A percentile compares a stretch with the other conserved stretches of the same genome.
phyloP scores from a whole-genome alignment of 2,888 invertebrate species.

The Diaphora mendica region DNA sequence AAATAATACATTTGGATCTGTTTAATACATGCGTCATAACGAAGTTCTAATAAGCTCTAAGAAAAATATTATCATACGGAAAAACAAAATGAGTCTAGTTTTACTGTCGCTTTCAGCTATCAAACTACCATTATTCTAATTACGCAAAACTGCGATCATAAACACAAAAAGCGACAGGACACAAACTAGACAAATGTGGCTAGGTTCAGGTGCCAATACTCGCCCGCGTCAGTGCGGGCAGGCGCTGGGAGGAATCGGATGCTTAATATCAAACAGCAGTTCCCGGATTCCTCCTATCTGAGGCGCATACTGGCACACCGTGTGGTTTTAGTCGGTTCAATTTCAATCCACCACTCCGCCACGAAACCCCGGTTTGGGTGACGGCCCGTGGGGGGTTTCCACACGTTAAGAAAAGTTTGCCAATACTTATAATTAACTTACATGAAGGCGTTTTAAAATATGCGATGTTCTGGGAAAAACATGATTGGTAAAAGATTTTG shows the following conservation, averaged over 20 bases:
- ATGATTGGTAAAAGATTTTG: not conserved
- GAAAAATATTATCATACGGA: not conserved
- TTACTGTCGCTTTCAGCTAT: not conserved
- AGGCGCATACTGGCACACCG: too few relatives aligned
- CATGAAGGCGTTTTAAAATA: not conserved
- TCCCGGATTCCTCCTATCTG: too few relatives aligned
- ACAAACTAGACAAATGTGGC: not conserved
- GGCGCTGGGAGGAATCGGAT: too few relatives aligned
- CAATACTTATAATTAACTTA: not conserved
- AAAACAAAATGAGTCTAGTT: not conserved
- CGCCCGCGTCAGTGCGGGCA: too few relatives aligned
- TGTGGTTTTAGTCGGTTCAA: too few relatives aligned
- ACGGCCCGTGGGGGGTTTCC: too few relatives aligned
- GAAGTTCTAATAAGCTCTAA: constrained; percentile 22
- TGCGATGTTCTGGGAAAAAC: not conserved
- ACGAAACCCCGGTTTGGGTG: too few relatives aligned
- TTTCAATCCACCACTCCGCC: too few relatives aligned
- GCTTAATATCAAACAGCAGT: too few relatives aligned
- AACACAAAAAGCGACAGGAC: not conserved
- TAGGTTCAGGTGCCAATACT: not conserved
- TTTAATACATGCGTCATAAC: constrained; percentile 6
- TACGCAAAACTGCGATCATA: not conserved
- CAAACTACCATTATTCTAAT: not conserved
- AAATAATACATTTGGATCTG: constrained; percentile 29
- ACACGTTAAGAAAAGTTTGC: not conserved